A percentile compares a stretch with the other conserved stretches of the same genome.
These are phyloP conservation scores for Samia ricini DNA, from an alignment of 1,140 invertebrate genomes.

Conservation along the genomic window DNA sequence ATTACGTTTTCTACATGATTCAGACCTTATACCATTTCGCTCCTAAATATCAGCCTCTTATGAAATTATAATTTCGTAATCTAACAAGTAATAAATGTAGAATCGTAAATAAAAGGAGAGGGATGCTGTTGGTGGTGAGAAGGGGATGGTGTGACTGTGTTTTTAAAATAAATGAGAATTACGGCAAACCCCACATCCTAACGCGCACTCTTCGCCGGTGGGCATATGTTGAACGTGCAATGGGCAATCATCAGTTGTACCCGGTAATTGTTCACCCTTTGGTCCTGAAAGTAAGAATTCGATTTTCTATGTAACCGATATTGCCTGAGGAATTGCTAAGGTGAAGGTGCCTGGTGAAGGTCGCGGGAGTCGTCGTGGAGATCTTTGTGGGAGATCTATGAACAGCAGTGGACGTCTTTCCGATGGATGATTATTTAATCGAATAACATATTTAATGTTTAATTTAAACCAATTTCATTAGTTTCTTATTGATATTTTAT, in stretches of 20 bases:
- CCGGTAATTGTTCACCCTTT: slow-evolving; percentile 93
- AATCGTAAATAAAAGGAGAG: no score
- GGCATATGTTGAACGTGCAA: slow-evolving; percentile 96
- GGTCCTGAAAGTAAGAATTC: slow-evolving; percentile 80
- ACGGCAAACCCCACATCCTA: slow-evolving; percentile 98
- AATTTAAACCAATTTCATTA: neutral
- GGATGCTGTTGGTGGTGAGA: no score
- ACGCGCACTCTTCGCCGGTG: slow-evolving; percentile 98
- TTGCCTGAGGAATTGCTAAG: no score
- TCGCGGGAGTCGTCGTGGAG: no score
- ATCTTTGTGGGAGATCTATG: no score
- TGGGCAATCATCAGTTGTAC: slow-evolving; percentile 91
- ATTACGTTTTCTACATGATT: no score
- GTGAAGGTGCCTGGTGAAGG: no score
- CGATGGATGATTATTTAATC: neutral
- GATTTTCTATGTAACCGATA: neutral
- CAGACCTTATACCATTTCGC: no score
- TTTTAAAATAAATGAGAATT: slow-evolving; percentile 96
- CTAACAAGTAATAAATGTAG: neutral
- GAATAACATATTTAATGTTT: neutral
- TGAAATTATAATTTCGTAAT: neutral
- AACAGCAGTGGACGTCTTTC: no score
- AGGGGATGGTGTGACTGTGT: neutral
- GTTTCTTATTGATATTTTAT: no score
- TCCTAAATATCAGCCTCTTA: neutral